phyloP scores from a whole-genome alignment of 2,888 invertebrate species.

The Microdon myrmicae region DNA sequence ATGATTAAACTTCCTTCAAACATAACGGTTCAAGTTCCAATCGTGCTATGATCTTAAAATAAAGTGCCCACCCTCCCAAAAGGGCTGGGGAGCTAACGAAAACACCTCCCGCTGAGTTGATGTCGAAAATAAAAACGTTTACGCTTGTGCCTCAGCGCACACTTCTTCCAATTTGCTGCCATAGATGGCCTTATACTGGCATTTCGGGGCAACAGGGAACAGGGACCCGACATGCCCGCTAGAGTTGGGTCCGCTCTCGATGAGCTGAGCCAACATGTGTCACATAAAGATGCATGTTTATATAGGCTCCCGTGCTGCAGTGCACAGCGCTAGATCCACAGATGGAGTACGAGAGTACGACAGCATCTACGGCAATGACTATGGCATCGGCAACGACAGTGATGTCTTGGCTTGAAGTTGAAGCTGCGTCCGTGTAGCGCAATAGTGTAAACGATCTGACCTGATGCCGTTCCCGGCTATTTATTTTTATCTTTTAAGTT shows the following conservation, averaged over 20 bases:
- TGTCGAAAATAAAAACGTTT: constrained; percentile 32
- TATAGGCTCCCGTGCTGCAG: constrained; percentile 19
- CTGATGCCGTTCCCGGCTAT: constrained; percentile 41
- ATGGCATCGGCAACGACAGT: too few species aligned
- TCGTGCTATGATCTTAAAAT: constrained; percentile 33
- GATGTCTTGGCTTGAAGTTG: constrained; percentile 19
- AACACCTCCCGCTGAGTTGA: constrained; percentile 46
- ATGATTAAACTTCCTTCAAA: neutral
- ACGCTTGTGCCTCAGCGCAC: constrained; percentile 39
- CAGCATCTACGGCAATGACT: constrained; percentile 14
- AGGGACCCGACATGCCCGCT: constrained; percentile 11
- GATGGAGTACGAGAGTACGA: constrained; percentile 21
- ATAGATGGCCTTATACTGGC: constrained; percentile 19
- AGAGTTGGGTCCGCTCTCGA: constrained; percentile 35
- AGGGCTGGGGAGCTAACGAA: constrained; percentile 11
- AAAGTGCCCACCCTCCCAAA: constrained; percentile 22
- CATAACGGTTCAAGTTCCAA: constrained; percentile 5
- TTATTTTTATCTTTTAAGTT: constrained; percentile 38
- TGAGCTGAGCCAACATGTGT: constrained; percentile 39
- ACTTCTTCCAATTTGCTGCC: constrained; percentile 27
- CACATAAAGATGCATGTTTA: constrained; percentile 45
- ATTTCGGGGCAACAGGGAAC: neutral
- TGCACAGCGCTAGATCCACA: constrained; percentile 15
- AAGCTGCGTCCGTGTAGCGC: constrained; percentile 19
- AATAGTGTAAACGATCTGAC: constrained; percentile 50